Conservation (phyloP, 2,888 invertebrate species). For the Harpagoxenus sublaevis region DNA sequence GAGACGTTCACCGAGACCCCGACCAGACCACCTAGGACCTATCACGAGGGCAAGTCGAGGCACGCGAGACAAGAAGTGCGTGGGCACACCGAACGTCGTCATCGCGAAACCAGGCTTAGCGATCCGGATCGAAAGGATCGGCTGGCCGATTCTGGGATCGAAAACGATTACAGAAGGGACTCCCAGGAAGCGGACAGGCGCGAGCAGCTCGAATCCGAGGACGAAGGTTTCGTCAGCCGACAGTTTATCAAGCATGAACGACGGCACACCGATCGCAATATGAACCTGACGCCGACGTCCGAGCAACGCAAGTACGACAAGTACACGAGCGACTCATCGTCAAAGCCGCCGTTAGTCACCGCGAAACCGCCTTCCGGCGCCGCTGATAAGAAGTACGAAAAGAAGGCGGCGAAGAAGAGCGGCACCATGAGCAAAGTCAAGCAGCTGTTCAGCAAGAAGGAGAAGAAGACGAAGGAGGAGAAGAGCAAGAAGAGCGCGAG, state of each 20-base stretch:
- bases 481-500: slow-evolving; percentile 79
- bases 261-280: slow-evolving; percentile 90
- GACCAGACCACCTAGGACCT: slow-evolving; percentile 77
- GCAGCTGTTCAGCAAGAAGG: slow-evolving; percentile 92
- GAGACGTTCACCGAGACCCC: slow-evolving; percentile 81
- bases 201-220: slow-evolving; percentile 88
- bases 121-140: slow-evolving; percentile 88
- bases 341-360: slow-evolving; percentile 78
- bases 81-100: slow-evolving; percentile 83
- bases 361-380: slow-evolving; percentile 82
- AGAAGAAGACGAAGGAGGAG: slow-evolving; percentile 89
- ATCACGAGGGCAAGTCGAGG: slow-evolving; percentile 82
- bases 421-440: slow-evolving; percentile 88
- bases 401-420: slow-evolving; percentile 83
- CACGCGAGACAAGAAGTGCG: slow-evolving; percentile 86
- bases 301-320: slow-evolving; percentile 82
- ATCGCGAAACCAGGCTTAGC: slow-evolving; percentile 83
- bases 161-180: slow-evolving; percentile 93
- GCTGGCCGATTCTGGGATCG: slow-evolving; percentile 93
- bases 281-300: slow-evolving; percentile 81
- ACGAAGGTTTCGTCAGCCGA: slow-evolving; percentile 91
- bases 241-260: slow-evolving; percentile 91
- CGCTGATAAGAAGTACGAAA: slow-evolving; percentile 83
- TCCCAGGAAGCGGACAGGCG: slow-evolving; percentile 86
- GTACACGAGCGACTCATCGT: slow-evolving; percentile 71